Conservation (phyloP, 2,113 vertebrate genomes). For the Pangasianodon hypophthalmus region DNA sequence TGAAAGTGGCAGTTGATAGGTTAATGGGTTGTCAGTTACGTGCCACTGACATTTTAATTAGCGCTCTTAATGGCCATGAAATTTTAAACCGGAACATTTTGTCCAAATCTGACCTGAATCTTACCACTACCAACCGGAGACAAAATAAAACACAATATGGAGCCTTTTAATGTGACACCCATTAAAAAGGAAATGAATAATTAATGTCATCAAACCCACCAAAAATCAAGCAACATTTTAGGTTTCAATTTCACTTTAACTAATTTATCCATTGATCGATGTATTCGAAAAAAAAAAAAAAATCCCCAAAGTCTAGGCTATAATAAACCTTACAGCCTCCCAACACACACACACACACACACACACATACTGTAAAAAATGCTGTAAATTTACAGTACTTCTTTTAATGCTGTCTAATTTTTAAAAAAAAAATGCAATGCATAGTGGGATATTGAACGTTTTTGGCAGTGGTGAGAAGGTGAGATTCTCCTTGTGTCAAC, state of each 20-base stretch:
- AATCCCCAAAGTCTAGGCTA: too few species aligned
- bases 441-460: neutral
- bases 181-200: neutral
- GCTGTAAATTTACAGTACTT: too few species aligned
- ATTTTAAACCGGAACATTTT: neutral
- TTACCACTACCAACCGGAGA: neutral
- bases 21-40: neutral
- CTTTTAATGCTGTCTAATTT: too few species aligned
- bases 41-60: constrained; percentile 1
- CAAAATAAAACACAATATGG: neutral
- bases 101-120: neutral
- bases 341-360: neutral
- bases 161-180: neutral
- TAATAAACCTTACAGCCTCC: neutral
- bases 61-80: neutral
- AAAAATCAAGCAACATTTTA: neutral
- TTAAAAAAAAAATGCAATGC: neutral
- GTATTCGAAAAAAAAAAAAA: neutral
- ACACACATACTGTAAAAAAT: neutral
- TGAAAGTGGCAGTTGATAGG: neutral
- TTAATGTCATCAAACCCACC: neutral
- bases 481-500: neutral
- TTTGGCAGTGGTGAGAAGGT: neutral
- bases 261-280: neutral
- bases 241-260: neutral